Evolutionary conservation across 2,888 invertebrate species (phyloP), one percentile per base, ranked within the genome.

Genomic region (Leptinotarsa juncta): DNA sequence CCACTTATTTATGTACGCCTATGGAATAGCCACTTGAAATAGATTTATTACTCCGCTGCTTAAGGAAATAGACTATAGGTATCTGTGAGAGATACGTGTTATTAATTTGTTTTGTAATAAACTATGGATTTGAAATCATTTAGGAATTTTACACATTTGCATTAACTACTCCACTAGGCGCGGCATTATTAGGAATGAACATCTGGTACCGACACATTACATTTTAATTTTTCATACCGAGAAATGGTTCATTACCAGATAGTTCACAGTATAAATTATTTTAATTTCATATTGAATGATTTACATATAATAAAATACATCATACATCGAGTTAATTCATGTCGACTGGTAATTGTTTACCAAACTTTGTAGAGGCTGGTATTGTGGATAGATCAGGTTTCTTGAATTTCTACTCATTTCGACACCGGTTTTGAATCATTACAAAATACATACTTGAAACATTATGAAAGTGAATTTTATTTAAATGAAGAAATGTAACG

Each of bases 221-320:
- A 57, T 57, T 57, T 15, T 23, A 57, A 57, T 57, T 57, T 57
- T 23, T 57, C 57, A 57, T 57, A 57, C 57, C 26, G 14, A 15
- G 23, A 57, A 26, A 57, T 57, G 26, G 23, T 57, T 57, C 14
- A 57, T 57, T 57, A 57, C 20, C 57, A 14, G 23, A 57, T 57
- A 57, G 57, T 23, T 57, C 20, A 57, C 23, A 15, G 57, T 23
- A 57, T 57, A 57, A 57, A 57, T 23, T 20, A 57, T 57, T 57
- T 20, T 4, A 14, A 57, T 57, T 57, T 57, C 23, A 57, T 26
- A 26, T 57, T 23, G 20, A 57, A 23, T 23, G 57, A 57, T 57
- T 57, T 57, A 57, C 57, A 57, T 57, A 57, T 57, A 26, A 57
- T 57, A 23, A 57, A 18, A 57, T 57, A 4, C 4, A 23, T 23